These are phyloP conservation scores for Drosophila bunnanda DNA, from an alignment of 2,888 invertebrate genomes.

Conservation along the genomic window DNA sequence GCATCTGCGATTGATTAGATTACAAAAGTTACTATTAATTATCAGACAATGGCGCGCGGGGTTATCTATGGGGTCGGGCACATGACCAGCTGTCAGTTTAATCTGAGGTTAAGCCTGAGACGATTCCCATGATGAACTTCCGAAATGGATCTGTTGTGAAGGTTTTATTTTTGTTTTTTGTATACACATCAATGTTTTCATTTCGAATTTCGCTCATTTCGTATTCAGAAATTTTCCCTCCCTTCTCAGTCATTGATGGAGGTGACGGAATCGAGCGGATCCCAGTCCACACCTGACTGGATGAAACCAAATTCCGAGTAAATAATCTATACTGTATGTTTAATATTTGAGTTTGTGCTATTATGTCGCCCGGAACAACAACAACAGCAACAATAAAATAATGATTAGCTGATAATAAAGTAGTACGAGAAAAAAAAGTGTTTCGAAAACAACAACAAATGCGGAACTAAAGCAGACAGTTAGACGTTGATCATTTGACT, in stretches of 20 bases:
- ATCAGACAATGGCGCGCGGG: constrained; percentile 11
- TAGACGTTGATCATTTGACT: constrained; percentile 46
- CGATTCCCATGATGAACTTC: constrained; percentile 22
- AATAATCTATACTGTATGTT: constrained; percentile 22
- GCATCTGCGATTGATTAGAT: constrained; percentile 32
- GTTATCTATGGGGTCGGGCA: constrained; percentile 31
- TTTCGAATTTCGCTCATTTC: constrained; percentile 16
- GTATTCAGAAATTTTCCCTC: constrained; percentile 25
- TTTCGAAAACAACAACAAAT: constrained; percentile 32
- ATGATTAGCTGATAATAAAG: constrained; percentile 34
- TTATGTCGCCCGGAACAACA: constrained; percentile 23
- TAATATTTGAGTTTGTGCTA: constrained; percentile 22
- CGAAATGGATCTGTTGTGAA: constrained; percentile 14
- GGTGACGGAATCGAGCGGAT: constrained; percentile 19
- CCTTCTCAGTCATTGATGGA: not conserved
- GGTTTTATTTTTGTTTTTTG: not conserved
- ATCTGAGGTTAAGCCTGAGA: constrained; percentile 20
- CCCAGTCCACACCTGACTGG: constrained; percentile 60
- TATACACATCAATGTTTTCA: constrained; percentile 5
- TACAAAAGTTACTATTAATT: constrained; percentile 5
- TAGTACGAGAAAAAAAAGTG: constrained; percentile 22
- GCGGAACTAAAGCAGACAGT: constrained; percentile 47
- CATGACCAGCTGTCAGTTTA: constrained; percentile 38
- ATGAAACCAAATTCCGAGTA: constrained; percentile 59
- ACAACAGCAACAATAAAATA: constrained; percentile 26